Base-by-base conservation (phyloP, 2,888 invertebrate species). In the Calameuta filiformis region DNA sequence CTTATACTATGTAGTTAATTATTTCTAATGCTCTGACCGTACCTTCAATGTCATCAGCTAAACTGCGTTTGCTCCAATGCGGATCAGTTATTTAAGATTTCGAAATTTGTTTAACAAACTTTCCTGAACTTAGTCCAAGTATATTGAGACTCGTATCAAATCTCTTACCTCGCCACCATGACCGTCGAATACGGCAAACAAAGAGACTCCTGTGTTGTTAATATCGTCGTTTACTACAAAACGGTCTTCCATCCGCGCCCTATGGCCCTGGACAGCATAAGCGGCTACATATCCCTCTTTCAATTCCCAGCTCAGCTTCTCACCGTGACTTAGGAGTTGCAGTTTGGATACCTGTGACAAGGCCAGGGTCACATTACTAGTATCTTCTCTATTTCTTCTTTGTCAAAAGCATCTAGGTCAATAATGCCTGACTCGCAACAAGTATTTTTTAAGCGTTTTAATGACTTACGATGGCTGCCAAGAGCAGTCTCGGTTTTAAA, bases 111-210 rank as follows among this genome's bases (percentile, higher is more conserved):
- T 56, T 23, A 23, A 23, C 9, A 56, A 23, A 56, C 56, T 23
- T 56, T 56, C 56, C 9, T 56, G 56, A 56, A 23, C 23, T 56
- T 23, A 56, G 56, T 56, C 23, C 23, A 56, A 56, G 9, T 23
- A 56, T 56, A 9, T 56, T 56, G 56, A 56, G 9, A 56, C 56
- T 56, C 56, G 23, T 56, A 56, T 23, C 3, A 23, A 56, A 56
- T 23, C 56, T 9, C 87, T 88, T 90, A 94, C 94, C 91, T 98
- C 97, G 69, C 98, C 98, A 76, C 98, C 98, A 91, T 98, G 98
- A 0, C 98, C 98, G 92, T 98, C 98, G 91, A 98, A 98, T 84
- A 98, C 95, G 73, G 98, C 98, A 92, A 97, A 98, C 79, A 98
- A 93, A 33, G 97, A 96, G 77, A 98, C 95, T 34, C 96, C 97